phyloP scores from a whole-genome alignment of 2,797 vertebrate species.

The Phoeniculus purpureus region DNA sequence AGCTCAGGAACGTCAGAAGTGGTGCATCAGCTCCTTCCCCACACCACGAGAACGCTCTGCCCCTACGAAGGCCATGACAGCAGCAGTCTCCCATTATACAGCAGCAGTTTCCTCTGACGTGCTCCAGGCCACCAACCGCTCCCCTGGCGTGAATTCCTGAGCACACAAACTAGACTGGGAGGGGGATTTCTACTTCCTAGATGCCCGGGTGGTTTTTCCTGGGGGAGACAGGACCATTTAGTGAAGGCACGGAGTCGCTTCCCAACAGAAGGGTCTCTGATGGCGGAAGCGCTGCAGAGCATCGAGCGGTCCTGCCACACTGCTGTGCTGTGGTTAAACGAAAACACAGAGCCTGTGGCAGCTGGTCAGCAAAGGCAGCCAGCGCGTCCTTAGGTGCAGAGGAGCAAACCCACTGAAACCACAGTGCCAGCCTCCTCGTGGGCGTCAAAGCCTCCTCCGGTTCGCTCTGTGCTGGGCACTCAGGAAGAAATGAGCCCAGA shows the following conservation, averaged over 20 bases:
- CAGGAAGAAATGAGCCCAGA: background rate
- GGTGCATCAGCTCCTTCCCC: background rate
- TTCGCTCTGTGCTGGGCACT: background rate
- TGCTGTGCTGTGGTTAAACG: background rate
- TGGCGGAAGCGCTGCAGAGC: background rate
- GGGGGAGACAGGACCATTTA: background rate
- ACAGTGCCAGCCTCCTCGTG: background rate
- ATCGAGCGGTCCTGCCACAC: background rate
- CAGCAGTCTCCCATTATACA: fast-evolving
- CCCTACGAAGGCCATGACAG: fast-evolving
- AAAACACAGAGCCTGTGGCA: background rate
- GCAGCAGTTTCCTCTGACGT: background rate
- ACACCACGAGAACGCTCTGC: background rate
- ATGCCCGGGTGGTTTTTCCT: background rate
- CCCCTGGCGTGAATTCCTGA: background rate
- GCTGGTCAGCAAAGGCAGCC: background rate
- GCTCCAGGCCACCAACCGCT: background rate
- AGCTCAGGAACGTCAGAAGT: background rate
- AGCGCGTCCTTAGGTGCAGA: background rate
- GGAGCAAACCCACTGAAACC: conserved; percentile 1
- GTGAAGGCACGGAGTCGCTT: background rate
- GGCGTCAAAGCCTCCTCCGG: background rate
- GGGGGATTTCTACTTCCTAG: background rate
- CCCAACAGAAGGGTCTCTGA: background rate
- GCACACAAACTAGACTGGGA: background rate